phyloP scores from a whole-genome alignment of 1,140 invertebrate species.

The Bombyx mandarina region DNA sequence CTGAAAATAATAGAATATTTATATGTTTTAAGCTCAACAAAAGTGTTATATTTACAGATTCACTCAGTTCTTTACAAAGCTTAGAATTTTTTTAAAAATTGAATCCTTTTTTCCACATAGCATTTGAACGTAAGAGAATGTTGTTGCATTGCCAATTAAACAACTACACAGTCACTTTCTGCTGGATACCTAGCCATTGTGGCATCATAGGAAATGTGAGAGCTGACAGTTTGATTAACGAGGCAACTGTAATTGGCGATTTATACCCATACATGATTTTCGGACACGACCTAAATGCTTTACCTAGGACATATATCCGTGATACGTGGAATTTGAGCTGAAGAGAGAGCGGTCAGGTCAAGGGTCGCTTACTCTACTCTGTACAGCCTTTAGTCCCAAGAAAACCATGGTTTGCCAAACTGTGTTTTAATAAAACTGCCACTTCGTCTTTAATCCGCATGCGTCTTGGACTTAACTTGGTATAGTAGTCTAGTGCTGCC shows the following conservation, averaged over 20 bases:
- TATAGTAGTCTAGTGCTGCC: too few species aligned
- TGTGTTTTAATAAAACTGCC: too few species aligned
- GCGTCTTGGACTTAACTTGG: too few species aligned
- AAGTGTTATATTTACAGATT: too few species aligned
- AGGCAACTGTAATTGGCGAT: background rate
- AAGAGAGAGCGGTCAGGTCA: too few species aligned
- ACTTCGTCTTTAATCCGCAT: too few species aligned
- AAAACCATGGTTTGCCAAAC: too few species aligned
- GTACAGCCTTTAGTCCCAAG: too few species aligned
- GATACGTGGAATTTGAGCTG: background rate
- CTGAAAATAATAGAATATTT: conserved; percentile 11
- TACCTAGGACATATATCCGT: conserved; percentile 2
- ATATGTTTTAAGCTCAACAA: conserved; percentile 1
- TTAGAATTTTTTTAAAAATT: too few species aligned
- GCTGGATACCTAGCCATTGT: background rate
- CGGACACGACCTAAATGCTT: too few species aligned
- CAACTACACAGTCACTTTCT: conserved; percentile 1
- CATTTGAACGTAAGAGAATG: conserved; percentile 7
- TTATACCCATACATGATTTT: conserved; percentile 1
- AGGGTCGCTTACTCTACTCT: too few species aligned
- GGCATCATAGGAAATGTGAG: conserved; percentile 3
- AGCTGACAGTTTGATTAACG: conserved; percentile 1
- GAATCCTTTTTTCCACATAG: background rate
- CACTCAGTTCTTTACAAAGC: too few species aligned
- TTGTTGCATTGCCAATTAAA: conserved; percentile 1